A percentile compares a stretch with the other conserved stretches of the same genome.
These are phyloP conservation scores for Coenobita brevimanus DNA, from an alignment of 1,140 invertebrate species.

Conservation along the genomic window DNA sequence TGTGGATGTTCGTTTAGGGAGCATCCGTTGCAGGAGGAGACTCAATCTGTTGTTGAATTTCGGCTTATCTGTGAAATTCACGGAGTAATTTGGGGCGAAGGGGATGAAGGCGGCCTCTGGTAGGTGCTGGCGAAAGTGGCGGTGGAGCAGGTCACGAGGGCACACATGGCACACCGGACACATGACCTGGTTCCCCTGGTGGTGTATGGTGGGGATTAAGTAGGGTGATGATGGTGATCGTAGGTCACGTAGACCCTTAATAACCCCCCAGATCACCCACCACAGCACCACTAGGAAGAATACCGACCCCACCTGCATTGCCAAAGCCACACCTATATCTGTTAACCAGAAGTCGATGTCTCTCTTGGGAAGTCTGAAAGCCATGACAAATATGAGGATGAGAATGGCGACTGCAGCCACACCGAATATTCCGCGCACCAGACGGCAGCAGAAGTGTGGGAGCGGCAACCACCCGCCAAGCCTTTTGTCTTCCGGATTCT, in stretches of 20 bases:
- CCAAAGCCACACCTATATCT: slow-evolving; percentile 3
- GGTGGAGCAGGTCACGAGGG: neutral
- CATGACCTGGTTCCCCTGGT: neutral
- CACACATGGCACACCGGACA: slow-evolving; percentile 24
- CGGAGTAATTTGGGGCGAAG: neutral
- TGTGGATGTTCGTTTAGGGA: no score
- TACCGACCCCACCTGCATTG: slow-evolving; percentile 1
- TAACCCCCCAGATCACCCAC: no score
- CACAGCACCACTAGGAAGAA: no score
- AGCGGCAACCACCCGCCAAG: neutral
- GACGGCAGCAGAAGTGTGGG: neutral
- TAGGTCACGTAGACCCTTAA: neutral
- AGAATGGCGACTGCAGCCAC: neutral
- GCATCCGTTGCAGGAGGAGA: slow-evolving; percentile 14
- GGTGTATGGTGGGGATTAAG: neutral
- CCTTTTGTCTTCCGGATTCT: neutral
- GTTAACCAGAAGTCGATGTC: neutral
- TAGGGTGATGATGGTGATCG: neutral
- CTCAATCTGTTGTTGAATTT: slow-evolving; percentile 8
- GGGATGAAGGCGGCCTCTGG: no score
- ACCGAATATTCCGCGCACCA: neutral
- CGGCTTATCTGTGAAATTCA: neutral
- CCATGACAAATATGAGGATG: neutral
- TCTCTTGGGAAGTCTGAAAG: neutral
- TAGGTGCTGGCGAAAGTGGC: neutral